Base-by-base conservation (phyloP, 2,113 vertebrate genomes). In the Meles meles region DNA sequence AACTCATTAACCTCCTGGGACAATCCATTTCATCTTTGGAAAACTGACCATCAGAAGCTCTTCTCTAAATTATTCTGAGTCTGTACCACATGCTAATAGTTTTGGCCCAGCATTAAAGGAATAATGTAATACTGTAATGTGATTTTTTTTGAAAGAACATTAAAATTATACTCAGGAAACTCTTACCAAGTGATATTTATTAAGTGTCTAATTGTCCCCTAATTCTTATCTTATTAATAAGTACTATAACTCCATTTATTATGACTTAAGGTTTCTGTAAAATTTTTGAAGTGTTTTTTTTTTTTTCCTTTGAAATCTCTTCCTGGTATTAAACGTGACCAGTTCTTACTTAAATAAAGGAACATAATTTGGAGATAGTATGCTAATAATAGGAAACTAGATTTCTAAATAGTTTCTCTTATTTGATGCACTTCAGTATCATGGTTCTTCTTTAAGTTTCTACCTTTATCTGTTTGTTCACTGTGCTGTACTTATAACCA, bases 211-310 rank as follows among this genome's bases (percentile, higher is more conserved):
- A 77, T 94, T 65, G 25, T 83, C 29, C 49, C 72, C 23, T 76
- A 34, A 88, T 71, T 90, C 27, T 76, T 77, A 72, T 34, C 57
- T 97, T 96, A 95, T 96, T 88, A 95, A 89, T 65, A 9, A 2
- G 31, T 42, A 74, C 84, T 92, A 88, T 92, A 94, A 81, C 71
- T 74, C 85, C 92, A 93, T 42, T 92, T 97, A 93, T 96, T 97
- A 93, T 94, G 92, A 71, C 20, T 85, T 93, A 55, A 23, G 29
- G 83, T 90, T 97, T 88, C 94, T 88, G 52, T 81, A 42, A 83
- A 63, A 27, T 69, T 93, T 82, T 92, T 82, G 13, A 57, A 31
- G 8, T 44, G 77, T 39, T 74, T 74, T 42, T 94, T 87, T 93
- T 88, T 94, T 88, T 94, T 25, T 3, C 69, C 82, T 94, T 65